Base-by-base conservation (phyloP, 1,140 invertebrate species). In the Tetramorium parvispinum region DNA sequence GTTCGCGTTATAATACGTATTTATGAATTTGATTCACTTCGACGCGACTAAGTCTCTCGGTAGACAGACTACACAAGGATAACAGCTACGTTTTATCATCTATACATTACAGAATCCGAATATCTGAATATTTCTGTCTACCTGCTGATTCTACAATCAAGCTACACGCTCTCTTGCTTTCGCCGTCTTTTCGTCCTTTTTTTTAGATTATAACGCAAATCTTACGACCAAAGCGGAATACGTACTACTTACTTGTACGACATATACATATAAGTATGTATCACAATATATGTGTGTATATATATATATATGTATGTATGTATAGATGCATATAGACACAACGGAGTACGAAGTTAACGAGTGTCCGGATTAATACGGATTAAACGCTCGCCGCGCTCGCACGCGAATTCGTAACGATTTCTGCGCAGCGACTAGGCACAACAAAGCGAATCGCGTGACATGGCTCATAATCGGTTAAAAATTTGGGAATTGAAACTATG, bases 391-490 rank as follows among this genome's bases (percentile, higher is more conserved):
- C 27, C 59, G 76, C 76, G 59, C 27, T 66, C 46, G 61, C 77
- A 66, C 43, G 43, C 46, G 27, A 79, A 66, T 79, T 66, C n/a
- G 77, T 63, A 66, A 24, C 55, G 55, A 43, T 65, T 61, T 55
- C 24, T 40, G 16, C 53, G n/a, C 51, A 65, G 24, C 59, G 24
- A 59, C 53, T 49, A 88, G 63, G 66, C 76, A 89, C 78, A 85
- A 90, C 76, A 82, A 78, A 57, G 24, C 32, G 61, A 66, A 78
- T 55, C 32, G 68, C 57, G 40, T 85, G 8, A 89, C 55, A 68
- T 89, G 87, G 85, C 73, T 78, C 27, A 89, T 78, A 87, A 89
- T 76, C 82, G 76, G 49, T 59, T 32, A 71, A 82, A 43, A 18
- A 66, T 10, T 81, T 8, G 16, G 8, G 13, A 21, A 81, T 68